Percentiles rank a stretch among this genome's conserved stretches.
phyloP scores from a whole-genome alignment of 1,140 invertebrate genomes.

The Leptonema lineaticorne region DNA sequence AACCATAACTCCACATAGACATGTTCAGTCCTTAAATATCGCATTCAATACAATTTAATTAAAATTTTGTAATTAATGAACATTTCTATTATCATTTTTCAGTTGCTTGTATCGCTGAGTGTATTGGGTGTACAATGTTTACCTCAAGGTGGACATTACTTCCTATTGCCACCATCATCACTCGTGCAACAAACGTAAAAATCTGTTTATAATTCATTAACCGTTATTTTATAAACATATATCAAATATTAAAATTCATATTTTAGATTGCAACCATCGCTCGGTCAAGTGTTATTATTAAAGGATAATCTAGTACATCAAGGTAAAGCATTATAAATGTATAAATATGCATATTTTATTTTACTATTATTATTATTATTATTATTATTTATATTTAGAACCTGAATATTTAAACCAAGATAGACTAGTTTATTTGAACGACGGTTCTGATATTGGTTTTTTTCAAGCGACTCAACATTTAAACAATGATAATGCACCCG shows the following conservation, averaged over 20 bases:
- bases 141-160: neutral
- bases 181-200: neutral
- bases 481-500: conserved; percentile 10
- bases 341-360: neutral
- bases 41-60: too few relatives aligned
- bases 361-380: too few relatives aligned
- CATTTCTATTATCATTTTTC: neutral
- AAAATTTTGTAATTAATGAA: too few relatives aligned
- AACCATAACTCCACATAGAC: too few relatives aligned
- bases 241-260: neutral
- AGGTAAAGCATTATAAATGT: neutral
- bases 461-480: conserved; percentile 11
- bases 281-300: neutral
- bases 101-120: neutral
- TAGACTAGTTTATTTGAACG: conserved; percentile 15
- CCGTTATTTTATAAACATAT: neutral
- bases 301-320: neutral
- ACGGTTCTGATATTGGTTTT: conserved; percentile 2
- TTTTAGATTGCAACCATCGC: neutral
- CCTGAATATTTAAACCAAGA: conserved; percentile 10
- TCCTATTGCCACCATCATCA: neutral
- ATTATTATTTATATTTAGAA: too few relatives aligned
- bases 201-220: neutral
- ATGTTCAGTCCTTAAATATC: too few relatives aligned
- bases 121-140: neutral